A percentile compares a stretch with the other conserved stretches of the same genome.
phyloP scores from a whole-genome alignment of 2,797 vertebrate species.

The Crenuchus spilurus region DNA sequence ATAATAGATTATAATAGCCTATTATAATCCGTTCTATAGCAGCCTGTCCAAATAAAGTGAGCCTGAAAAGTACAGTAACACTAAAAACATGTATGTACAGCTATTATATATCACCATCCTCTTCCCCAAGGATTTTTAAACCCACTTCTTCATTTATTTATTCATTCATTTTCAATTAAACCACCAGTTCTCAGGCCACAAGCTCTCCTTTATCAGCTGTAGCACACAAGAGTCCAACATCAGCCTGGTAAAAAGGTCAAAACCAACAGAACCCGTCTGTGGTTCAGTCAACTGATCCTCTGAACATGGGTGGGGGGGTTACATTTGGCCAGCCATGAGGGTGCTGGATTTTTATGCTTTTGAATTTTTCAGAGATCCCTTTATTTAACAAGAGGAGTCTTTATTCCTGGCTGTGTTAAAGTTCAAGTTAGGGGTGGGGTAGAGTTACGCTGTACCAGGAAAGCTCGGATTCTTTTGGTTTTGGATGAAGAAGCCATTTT shows the following conservation, averaged over 20 bases:
- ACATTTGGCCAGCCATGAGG: slow-evolving; percentile 42
- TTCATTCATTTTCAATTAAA: no score
- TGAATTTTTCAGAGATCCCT: slow-evolving; percentile 37
- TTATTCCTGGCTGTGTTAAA: slow-evolving; percentile 35
- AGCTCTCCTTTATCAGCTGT: background rate
- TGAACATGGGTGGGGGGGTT: slow-evolving; percentile 60
- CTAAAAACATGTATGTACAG: no score
- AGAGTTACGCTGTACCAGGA: slow-evolving; percentile 45
- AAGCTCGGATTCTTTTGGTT: slow-evolving; percentile 21
- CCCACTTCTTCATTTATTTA: no score
- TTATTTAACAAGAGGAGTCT: slow-evolving; percentile 37
- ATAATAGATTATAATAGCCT: no score
- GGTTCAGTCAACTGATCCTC: slow-evolving; percentile 62
- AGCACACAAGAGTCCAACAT: background rate
- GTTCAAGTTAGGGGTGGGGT: slow-evolving; percentile 29
- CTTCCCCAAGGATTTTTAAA: no score
- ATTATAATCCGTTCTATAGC: no score
- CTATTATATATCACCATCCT: no score
- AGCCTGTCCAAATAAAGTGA: no score
- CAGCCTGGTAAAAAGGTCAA: background rate
- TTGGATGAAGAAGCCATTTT: slow-evolving; percentile 24
- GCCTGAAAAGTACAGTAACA: no score
- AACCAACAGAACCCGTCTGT: slow-evolving; percentile 16
- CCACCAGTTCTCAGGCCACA: no score
- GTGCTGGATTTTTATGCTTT: slow-evolving; percentile 38